Conservation (phyloP, 2,113 vertebrate species). For the Talpa occidentalis region DNA sequence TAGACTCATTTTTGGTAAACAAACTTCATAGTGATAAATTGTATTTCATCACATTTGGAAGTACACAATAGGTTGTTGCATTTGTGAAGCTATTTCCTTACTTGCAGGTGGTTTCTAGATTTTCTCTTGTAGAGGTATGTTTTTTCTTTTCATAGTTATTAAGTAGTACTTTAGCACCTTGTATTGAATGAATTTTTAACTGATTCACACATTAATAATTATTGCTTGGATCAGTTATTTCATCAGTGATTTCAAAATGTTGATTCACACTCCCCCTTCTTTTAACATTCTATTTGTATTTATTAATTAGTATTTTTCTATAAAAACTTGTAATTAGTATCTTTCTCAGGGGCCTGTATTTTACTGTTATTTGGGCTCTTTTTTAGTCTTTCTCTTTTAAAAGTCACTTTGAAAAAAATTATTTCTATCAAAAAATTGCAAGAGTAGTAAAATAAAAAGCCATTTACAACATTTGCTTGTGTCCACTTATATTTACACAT, state of each 20-base stretch:
- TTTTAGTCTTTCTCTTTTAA: not conserved
- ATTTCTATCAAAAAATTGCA: conserved; percentile 11
- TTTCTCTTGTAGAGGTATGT: not conserved
- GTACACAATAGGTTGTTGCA: not conserved
- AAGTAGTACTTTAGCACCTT: not conserved
- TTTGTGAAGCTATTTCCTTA: not conserved
- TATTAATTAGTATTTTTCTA: conserved; percentile 27
- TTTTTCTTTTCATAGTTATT: conserved; percentile 13
- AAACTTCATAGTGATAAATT: not conserved
- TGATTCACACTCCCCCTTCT: not conserved
- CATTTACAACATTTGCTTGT: not conserved
- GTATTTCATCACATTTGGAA: not conserved
- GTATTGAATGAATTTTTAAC: not conserved
- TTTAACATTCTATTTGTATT: conserved; percentile 26
- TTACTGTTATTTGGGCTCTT: conserved; percentile 3
- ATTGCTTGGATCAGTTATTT: conserved; percentile 26
- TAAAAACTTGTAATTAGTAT: not conserved
- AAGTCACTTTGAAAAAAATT: not conserved
- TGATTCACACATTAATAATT: not conserved
- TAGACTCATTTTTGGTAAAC: conserved; percentile 5
- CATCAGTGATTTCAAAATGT: conserved; percentile 35
- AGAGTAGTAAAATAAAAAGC: not conserved
- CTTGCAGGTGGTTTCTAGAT: not conserved
- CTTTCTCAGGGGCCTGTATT: not conserved
- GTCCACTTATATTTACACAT: not conserved